Evolutionary conservation across 2,888 invertebrate genomes (phyloP).

Genomic region (Adela reaumurella): DNA sequence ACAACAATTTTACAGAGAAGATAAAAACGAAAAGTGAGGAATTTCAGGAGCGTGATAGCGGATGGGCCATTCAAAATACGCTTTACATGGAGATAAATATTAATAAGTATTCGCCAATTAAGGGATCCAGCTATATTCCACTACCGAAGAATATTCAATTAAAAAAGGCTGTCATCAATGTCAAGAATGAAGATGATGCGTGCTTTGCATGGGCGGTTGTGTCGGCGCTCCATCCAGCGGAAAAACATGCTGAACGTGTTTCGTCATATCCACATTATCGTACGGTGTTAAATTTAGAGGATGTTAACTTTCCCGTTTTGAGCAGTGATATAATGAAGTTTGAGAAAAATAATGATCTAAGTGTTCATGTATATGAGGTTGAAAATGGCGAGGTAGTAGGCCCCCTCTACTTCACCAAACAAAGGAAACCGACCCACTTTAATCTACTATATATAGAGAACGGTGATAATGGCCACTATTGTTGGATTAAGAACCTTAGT

Average conservation of each 20-base stretch:
- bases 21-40: neutral
- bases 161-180: conserved; percentile 15
- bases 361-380: conserved; percentile 15
- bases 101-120: conserved; percentile 6
- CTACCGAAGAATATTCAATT: conserved; percentile 12
- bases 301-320: conserved; percentile 15
- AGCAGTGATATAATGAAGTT: conserved; percentile 14
- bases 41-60: too few relatives aligned
- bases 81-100: neutral
- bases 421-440: conserved; percentile 3
- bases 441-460: conserved; percentile 6
- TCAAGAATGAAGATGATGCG: conserved; percentile 15
- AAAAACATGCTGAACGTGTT: conserved; percentile 8
- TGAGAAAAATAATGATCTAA: conserved; percentile 15
- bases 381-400: conserved; percentile 5
- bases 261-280: conserved; percentile 14
- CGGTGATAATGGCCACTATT: conserved; percentile 4
- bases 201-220: conserved; percentile 17
- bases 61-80: too few relatives aligned
- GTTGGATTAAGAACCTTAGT: conserved; percentile 4
- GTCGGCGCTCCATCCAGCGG: conserved; percentile 13
- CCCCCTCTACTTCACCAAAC: conserved; percentile 3
- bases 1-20: neutral
- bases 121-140: conserved; percentile 9
- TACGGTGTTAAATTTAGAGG: conserved; percentile 13